Base-by-base conservation (phyloP, 2,888 invertebrate species). In the Torymus tubicola region DNA sequence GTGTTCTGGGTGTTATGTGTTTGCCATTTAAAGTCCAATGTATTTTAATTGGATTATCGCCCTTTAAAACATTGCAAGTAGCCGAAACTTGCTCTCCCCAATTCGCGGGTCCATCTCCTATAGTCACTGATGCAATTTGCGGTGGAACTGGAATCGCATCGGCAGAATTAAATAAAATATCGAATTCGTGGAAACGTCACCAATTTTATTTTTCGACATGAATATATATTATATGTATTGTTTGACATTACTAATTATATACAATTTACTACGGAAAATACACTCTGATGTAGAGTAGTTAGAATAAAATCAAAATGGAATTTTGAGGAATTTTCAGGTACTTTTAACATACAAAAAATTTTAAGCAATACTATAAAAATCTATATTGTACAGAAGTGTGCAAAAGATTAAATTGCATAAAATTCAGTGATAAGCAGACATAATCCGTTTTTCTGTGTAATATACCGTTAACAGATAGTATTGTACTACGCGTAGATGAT, bases 11-110 rank as follows among this genome's bases (percentile, higher is more conserved):
- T 82, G 84, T 84, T 86, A 92, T 87, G 67, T 93, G 93, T 87
- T 93, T 91, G 69, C 94, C 94, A 90, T 96, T 94, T 85, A 95
- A 94, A 69, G 93, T 93, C 96, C 96, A 96, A 21, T 93, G 92
- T 68, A 96, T 94, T 82, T 93, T 93, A 87, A 96, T 93, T 1
- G 96, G 96, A 79, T 93, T 92, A 91, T 96, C 96, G 82, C 96
- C 95, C 91, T 95, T 94, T 82, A 93, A 93, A 70, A 94, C 93
- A 83, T 94, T 93, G 90, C 95, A 96, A 82, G 93, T 93, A 87
- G 94, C 92, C 87, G 94, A 94, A 63, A 94, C 93, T 73, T 93
- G 93, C 89, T 95, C 95, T 82, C 95, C 95, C 85, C 94, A 94
- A 89, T 94, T 94, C 71, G 94, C 92, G 18, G 94, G 93, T 87